A percentile compares a stretch with the other conserved stretches of the same genome.
phyloP scores from a whole-genome alignment of 2,888 invertebrate species.

The Pristionchus fissidentatus region DNA sequence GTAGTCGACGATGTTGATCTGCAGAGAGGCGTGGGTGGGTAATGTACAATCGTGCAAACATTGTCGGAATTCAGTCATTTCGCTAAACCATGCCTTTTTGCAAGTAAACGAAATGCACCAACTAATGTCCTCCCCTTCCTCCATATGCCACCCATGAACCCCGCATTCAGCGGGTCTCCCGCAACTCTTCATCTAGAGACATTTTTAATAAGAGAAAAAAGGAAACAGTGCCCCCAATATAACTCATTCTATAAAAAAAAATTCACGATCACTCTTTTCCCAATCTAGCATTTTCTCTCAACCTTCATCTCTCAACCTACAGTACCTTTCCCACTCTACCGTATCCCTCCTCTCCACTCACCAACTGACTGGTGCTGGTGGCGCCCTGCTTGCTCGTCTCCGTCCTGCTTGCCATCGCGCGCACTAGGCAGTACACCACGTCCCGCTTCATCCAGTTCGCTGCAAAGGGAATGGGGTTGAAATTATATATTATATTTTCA shows the following conservation, averaged over 20 bases:
- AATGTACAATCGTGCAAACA: not conserved
- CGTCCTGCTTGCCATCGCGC: conserved; percentile 91
- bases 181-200: too few species aligned
- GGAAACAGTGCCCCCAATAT: too few species aligned
- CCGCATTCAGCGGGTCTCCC: not conserved
- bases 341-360: conserved; percentile 29
- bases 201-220: too few species aligned
- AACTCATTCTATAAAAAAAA: too few species aligned
- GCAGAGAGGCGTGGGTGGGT: not conserved
- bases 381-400: conserved; percentile 83
- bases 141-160: not conserved
- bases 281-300: not conserved
- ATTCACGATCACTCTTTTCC: not conserved
- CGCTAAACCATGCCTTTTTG: not conserved
- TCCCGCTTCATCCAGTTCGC: conserved; percentile 87
- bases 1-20: conserved; percentile 90
- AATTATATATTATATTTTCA: conserved; percentile 23
- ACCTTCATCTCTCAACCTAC: not conserved
- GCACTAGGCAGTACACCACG: conserved; percentile 94
- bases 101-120: not conserved
- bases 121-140: not conserved
- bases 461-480: conserved; percentile 49
- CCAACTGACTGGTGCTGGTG: conserved; percentile 67
- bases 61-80: not conserved
- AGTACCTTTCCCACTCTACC: not conserved